Conservation (phyloP, 2,113 vertebrate species). For the Microtus ochrogaster region DNA sequence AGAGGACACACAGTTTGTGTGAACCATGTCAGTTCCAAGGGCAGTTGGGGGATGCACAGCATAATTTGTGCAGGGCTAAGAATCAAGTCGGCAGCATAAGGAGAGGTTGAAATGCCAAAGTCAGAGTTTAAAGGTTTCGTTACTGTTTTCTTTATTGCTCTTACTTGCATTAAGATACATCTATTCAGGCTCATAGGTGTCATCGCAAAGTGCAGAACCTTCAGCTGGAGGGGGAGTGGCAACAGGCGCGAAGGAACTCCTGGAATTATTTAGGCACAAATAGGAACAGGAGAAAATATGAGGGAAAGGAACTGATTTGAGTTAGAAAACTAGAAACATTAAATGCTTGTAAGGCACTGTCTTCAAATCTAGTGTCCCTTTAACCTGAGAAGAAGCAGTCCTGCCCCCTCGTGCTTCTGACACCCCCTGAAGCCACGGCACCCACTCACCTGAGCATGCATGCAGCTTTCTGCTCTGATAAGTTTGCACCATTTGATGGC, state of each 20-base stretch:
- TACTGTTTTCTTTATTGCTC: not conserved
- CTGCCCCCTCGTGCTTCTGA: constrained; percentile 53
- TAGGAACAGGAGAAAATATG: not conserved
- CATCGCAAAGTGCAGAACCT: constrained; percentile 33
- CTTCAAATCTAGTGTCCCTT: constrained; percentile 23
- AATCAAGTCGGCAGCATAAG: not conserved
- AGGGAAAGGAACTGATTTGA: constrained; percentile 40
- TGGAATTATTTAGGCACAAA: constrained; percentile 10
- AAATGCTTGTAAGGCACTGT: constrained; percentile 38
- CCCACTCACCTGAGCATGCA: constrained; percentile 70
- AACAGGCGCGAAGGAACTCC: not conserved
- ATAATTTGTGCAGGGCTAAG: not conserved
- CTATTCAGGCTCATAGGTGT: not conserved
- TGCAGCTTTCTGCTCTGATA: constrained; percentile 85
- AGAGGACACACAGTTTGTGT: not conserved
- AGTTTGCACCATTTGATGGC: constrained; percentile 78
- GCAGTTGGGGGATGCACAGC: not conserved
- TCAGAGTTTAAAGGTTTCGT: not conserved
- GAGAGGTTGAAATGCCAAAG: not conserved
- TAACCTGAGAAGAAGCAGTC: constrained; percentile 69
- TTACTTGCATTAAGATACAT: constrained; percentile 22
- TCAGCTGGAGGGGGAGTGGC: not conserved
- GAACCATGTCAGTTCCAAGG: not conserved
- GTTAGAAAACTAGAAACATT: constrained; percentile 27
- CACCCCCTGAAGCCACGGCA: constrained; percentile 74